Base-by-base conservation (phyloP, 2,113 vertebrate species). In the Eurypyga helias region DNA sequence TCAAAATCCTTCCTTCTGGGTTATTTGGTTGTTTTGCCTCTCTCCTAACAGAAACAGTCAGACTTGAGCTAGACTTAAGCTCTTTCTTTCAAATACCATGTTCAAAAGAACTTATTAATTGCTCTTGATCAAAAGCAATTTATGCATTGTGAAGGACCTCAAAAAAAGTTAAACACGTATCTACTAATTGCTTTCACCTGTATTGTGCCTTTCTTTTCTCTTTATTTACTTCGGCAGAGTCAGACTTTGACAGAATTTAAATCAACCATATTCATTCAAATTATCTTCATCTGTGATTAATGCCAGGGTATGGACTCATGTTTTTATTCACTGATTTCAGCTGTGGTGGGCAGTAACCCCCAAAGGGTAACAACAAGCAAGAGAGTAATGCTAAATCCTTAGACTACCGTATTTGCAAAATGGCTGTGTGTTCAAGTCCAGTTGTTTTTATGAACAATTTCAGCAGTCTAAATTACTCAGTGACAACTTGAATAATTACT, bases 391-490 rank as follows among this genome's bases (percentile, higher is more conserved):
- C 13, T 91, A 78, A 91, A 86, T 75, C 26, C 69, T 89, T 71
- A 67, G 60, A 89, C 41, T 23, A 67, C 48, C 55, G 6, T 82
- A 84, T 87, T 70, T 87, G 60, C 46, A 89, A 96, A 96, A 90
- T 80, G 67, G 28, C 28, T 66, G 10, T 43, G 23, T 72, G 18
- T 90, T 96, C 83, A 84, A 83, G 55, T 83, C 86, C 67, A 51
- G 64, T 96, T 96, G 86, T 86, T 96, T 95, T 83, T 67, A 83
- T 48, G 76, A 89, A 86, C 55, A 92, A 62, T 95, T 93, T 73
- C 65, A 90, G 71, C 18, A 55, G 24, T 73, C 55, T 51, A 81
- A 97, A 97, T 92, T 92, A 55, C 72, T 66, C 67, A 70, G 67
- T 78, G 85, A 55, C 62, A 88, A 85, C 90, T 90, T 83, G 71